Conservation (phyloP, 2,113 vertebrate genomes). For the Antigone vipio region DNA sequence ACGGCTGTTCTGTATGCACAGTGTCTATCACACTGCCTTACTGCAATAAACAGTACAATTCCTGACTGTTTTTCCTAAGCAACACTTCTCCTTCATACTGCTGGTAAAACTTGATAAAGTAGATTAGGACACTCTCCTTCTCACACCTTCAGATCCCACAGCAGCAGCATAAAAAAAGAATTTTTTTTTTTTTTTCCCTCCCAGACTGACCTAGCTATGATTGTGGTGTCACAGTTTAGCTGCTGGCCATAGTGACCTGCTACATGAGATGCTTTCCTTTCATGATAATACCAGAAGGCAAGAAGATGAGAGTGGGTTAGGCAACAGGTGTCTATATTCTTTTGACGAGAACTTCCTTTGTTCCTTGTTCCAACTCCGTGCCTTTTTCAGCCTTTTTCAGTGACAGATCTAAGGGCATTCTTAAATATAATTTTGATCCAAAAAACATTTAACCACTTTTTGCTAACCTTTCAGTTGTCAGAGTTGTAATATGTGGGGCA, state of each 20-base stretch:
- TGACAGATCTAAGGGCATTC: background rate
- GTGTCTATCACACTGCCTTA: background rate
- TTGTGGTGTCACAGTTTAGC: background rate
- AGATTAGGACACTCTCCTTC: background rate
- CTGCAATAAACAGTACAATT: fast-evolving
- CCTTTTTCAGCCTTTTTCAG: background rate
- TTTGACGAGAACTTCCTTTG: background rate
- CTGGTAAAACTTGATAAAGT: background rate
- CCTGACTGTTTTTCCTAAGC: background rate
- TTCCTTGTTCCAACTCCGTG: background rate
- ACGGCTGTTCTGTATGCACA: fast-evolving
- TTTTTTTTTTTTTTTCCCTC: background rate
- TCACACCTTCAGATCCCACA: background rate
- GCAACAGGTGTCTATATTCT: background rate
- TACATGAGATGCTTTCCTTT: background rate
- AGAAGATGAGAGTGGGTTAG: background rate
- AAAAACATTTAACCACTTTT: background rate
- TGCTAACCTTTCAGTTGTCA: background rate
- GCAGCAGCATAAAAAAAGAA: background rate
- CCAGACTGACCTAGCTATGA: background rate
- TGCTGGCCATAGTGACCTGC: background rate
- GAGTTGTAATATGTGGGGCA: background rate
- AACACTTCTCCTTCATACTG: background rate
- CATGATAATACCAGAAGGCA: background rate
- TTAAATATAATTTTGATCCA: background rate